A percentile compares a stretch with the other conserved stretches of the same genome.
Conservation (phyloP, 2,113 vertebrate genomes). For the Puntigrus tetrazona region DNA sequence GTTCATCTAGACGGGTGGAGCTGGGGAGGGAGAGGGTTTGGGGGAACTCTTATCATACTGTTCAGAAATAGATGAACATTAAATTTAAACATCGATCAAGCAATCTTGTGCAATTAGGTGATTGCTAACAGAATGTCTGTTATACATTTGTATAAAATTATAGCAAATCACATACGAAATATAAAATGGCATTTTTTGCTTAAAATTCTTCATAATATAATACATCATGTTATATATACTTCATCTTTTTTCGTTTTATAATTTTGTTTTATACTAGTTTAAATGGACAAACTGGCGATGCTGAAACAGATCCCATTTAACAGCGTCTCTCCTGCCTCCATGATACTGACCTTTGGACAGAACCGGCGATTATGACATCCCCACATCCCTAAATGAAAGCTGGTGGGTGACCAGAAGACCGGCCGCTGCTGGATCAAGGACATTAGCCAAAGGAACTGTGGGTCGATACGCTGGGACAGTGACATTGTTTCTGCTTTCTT, state of each 20-base stretch:
- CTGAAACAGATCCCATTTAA: neutral
- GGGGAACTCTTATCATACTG: too few relatives aligned
- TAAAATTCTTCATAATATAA: too few relatives aligned
- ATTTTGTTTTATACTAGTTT: too few relatives aligned
- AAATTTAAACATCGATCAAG: too few relatives aligned
- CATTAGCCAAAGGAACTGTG: slow-evolving; percentile 17
- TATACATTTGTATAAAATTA: too few relatives aligned
- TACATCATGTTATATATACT: neutral
- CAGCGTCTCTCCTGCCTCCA: neutral
- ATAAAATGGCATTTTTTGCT: too few relatives aligned
- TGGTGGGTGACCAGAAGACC: slow-evolving; percentile 11
- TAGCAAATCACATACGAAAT: neutral
- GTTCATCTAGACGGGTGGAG: too few relatives aligned
- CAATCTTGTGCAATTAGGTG: too few relatives aligned
- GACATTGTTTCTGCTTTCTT: slow-evolving; percentile 42
- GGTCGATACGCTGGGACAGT: slow-evolving; percentile 16
- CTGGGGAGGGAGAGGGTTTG: too few relatives aligned
- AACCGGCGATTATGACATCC: neutral
- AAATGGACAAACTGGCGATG: neutral
- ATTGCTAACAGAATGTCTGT: too few relatives aligned
- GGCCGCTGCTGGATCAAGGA: slow-evolving; percentile 8
- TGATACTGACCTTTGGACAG: neutral
- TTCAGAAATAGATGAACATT: too few relatives aligned
- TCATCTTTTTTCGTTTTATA: neutral
- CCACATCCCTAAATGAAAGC: neutral